phyloP scores from a whole-genome alignment of 2,797 vertebrate species.

The Phataginus tricuspis region DNA sequence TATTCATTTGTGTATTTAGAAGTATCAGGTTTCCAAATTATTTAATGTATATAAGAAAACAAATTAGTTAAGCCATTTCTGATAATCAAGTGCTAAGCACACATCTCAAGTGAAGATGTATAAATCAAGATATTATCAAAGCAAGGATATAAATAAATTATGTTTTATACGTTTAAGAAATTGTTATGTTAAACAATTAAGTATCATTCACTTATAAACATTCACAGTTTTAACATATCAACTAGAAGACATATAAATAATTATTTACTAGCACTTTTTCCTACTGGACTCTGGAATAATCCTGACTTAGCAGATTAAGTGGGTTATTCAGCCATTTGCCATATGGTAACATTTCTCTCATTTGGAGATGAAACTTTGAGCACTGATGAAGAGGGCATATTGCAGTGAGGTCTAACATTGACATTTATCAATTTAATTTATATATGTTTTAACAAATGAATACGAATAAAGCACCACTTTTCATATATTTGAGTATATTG shows the following conservation, averaged over 20 bases:
- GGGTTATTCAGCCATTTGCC: not conserved
- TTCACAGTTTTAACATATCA: not conserved
- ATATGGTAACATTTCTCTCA: not conserved
- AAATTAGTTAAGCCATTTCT: not conserved
- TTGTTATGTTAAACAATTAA: not conserved
- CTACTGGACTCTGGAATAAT: not conserved
- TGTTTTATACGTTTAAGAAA: not conserved
- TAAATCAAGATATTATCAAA: not conserved
- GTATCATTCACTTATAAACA: not conserved
- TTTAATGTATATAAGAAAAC: not conserved
- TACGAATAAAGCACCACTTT: not conserved
- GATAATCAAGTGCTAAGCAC: not conserved
- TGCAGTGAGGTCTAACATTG: not conserved
- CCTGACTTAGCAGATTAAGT: not conserved
- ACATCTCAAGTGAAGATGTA: not conserved
- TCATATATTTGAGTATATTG: not conserved
- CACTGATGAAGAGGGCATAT: not conserved
- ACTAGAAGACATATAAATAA: not conserved
- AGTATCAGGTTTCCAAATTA: not conserved
- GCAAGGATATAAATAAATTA: not conserved
- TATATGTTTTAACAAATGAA: not conserved
- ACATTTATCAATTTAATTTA: not conserved
- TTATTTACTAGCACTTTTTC: not conserved
- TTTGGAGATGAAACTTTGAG: not conserved
- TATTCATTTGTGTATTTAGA: not conserved